Evolutionary conservation across 2,797 vertebrate genomes (phyloP).

Genomic region (Eulemur mongoz): DNA sequence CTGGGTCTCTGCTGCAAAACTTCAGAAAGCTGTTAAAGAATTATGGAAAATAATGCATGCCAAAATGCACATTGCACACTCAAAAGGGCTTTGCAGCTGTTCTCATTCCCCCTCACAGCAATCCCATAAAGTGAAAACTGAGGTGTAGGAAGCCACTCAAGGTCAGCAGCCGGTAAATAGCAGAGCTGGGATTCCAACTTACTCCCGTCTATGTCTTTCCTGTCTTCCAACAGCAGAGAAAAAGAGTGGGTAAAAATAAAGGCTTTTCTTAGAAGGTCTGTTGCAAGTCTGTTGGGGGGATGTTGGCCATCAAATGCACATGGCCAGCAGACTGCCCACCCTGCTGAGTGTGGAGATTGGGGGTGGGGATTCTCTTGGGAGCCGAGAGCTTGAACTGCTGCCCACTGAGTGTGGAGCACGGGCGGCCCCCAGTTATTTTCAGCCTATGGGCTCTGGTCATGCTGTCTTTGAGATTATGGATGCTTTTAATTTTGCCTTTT

Average conservation of each 20-base stretch:
- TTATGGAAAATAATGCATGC: not conserved
- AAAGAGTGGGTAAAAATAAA: not conserved
- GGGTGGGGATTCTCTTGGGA: not conserved
- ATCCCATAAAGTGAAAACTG: not conserved
- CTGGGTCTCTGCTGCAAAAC: not conserved
- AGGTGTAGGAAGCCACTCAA: not conserved
- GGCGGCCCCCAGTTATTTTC: not conserved
- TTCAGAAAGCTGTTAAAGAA: not conserved
- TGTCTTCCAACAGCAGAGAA: not conserved
- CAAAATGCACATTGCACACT: not conserved
- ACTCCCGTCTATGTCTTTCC: not conserved
- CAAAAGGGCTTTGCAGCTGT: not conserved
- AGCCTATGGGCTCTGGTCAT: not conserved
- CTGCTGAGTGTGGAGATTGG: not conserved
- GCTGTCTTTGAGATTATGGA: constrained; percentile 59
- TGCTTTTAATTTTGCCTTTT: constrained; percentile 74
- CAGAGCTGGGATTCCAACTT: not conserved
- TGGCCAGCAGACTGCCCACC: accelerated
- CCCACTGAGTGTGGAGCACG: not conserved
- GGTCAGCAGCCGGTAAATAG: not conserved
- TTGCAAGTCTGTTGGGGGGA: not conserved
- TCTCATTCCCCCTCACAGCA: not conserved
- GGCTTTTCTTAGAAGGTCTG: not conserved
- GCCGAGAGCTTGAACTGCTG: not conserved
- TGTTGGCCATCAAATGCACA: accelerated